Conservation (phyloP, 2,113 vertebrate genomes). For the Mustelus asterias region DNA sequence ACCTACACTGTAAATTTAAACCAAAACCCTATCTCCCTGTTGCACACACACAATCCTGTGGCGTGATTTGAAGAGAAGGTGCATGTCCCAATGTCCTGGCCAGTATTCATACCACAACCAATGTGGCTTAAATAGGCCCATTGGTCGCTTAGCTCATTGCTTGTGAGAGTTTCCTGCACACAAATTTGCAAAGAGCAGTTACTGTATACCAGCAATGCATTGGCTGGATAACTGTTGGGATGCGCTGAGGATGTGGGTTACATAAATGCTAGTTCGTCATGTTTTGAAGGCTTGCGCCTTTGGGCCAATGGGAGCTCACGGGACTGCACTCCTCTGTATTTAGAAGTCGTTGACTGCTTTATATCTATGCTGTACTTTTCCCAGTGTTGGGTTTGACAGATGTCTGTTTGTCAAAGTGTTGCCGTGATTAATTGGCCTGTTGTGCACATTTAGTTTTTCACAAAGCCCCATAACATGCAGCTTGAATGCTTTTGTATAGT, state of each 20-base stretch:
- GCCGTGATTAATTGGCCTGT: slow-evolving; percentile 55
- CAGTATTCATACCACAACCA: not conserved
- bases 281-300: not conserved
- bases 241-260: not conserved
- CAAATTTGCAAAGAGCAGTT: not conserved
- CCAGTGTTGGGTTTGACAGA: slow-evolving; percentile 27
- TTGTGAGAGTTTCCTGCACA: not conserved
- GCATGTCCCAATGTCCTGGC: not conserved
- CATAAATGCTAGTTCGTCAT: not conserved
- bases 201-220: not conserved
- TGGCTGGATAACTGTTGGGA: not conserved
- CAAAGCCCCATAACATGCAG: slow-evolving; percentile 51
- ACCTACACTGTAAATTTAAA: not conserved
- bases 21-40: not conserved
- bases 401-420: slow-evolving; percentile 45
- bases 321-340: not conserved
- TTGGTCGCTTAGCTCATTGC: not conserved
- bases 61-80: not conserved
- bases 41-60: not conserved
- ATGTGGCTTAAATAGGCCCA: not conserved
- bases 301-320: not conserved
- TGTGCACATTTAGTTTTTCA: slow-evolving; percentile 52
- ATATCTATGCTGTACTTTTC: slow-evolving; percentile 12
- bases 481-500: slow-evolving; percentile 52
- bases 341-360: not conserved